Conservation (phyloP, 2,113 vertebrate species). For the Mungos mungo region DNA sequence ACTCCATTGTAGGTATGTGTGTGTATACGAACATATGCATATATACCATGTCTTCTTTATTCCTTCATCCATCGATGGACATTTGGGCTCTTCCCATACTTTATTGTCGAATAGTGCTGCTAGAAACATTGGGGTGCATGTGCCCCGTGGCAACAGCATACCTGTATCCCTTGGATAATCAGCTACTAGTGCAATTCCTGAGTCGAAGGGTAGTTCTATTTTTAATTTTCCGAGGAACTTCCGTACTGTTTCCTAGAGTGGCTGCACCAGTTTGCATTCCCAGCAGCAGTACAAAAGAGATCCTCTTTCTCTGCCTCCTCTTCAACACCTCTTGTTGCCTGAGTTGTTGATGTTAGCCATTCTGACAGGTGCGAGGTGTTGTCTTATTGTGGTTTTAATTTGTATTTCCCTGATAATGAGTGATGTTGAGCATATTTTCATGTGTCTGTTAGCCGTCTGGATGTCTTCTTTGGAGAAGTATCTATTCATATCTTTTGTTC, state of each 20-base stretch:
- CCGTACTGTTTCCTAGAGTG: neutral
- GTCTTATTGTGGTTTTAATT: neutral
- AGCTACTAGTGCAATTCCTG: neutral
- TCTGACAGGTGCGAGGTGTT: neutral
- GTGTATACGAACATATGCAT: too few relatives aligned
- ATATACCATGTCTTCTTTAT: neutral
- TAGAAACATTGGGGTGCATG: neutral
- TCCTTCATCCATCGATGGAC: neutral
- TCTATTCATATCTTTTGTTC: neutral
- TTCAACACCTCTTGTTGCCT: neutral
- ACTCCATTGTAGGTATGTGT: too few relatives aligned
- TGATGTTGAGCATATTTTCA: neutral
- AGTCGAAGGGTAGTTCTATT: neutral
- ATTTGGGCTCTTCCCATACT: neutral
- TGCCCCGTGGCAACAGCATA: neutral
- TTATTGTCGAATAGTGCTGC: neutral
- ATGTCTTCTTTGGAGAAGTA: neutral
- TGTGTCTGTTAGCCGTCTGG: neutral
- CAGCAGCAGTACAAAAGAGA: neutral
- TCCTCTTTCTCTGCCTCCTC: neutral
- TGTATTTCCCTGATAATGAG: neutral
- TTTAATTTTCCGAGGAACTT: neutral
- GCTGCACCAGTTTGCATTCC: neutral
- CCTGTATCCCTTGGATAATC: neutral
- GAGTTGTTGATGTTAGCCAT: neutral